Evolutionary conservation across 2,113 vertebrate genomes (phyloP).

Genomic region (Labrus mixtus): DNA sequence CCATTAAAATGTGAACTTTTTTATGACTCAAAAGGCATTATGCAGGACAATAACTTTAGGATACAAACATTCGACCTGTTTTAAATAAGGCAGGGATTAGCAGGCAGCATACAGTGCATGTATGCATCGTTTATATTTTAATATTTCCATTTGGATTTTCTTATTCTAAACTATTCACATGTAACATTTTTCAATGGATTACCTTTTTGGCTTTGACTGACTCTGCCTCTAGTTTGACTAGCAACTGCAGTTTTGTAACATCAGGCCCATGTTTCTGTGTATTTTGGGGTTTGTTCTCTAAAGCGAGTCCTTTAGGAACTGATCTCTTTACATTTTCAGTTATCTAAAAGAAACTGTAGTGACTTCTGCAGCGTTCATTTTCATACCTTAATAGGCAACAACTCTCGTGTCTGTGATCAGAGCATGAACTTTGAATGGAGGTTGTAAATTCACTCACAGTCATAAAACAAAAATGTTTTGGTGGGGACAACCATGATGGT

Average conservation of each 20-base stretch:
- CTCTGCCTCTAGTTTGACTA: not conserved
- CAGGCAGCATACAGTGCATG: not conserved
- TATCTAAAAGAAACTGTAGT: not conserved
- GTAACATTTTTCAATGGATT: not conserved
- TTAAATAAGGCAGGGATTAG: not conserved
- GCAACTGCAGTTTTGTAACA: not conserved
- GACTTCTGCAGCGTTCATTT: slow-evolving; percentile 3
- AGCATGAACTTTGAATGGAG: slow-evolving; percentile 23
- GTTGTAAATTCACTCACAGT: slow-evolving; percentile 7
- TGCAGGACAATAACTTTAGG: too few species aligned
- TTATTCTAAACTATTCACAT: not conserved
- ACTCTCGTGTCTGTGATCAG: slow-evolving; percentile 16
- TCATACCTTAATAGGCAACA: slow-evolving; percentile 27
- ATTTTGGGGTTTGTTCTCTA: not conserved
- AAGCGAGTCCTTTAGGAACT: slow-evolving; percentile 4
- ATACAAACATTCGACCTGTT: too few species aligned
- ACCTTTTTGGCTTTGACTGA: too few species aligned
- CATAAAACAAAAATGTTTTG: not conserved
- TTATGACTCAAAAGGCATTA: too few species aligned
- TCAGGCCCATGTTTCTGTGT: not conserved
- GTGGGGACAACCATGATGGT: not conserved
- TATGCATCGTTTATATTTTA: too few species aligned
- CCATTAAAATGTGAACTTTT: too few species aligned
- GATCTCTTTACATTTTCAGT: not conserved
- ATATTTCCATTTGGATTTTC: not conserved